phyloP scores from a whole-genome alignment of 2,113 vertebrate genomes.

The Psilopsiagon aymara region DNA sequence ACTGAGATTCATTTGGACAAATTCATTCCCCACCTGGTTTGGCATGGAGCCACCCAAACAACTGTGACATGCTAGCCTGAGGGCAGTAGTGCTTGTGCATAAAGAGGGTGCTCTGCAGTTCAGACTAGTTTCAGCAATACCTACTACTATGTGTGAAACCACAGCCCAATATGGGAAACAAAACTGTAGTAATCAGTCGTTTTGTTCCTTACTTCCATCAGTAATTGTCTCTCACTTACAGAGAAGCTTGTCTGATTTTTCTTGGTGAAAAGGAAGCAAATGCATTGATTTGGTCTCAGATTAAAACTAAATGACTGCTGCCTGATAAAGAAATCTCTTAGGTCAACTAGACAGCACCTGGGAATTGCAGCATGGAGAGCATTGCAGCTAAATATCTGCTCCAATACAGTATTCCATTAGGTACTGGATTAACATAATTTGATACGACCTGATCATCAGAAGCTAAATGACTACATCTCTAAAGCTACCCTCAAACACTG shows the following conservation, averaged over 20 bases:
- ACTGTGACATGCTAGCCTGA: background rate
- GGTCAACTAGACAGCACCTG: background rate
- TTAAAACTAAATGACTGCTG: background rate
- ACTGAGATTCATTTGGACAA: background rate
- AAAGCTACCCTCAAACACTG: background rate
- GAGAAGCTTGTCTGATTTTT: background rate
- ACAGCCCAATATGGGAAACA: background rate
- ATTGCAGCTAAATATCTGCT: constrained; percentile 28
- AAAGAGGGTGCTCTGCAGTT: background rate
- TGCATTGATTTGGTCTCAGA: background rate
- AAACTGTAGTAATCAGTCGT: background rate
- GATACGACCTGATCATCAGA: background rate
- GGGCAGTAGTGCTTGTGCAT: background rate
- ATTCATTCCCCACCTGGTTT: background rate
- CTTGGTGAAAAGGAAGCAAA: constrained; percentile 5
- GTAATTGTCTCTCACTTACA: background rate
- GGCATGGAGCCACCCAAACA: background rate
- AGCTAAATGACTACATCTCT: background rate
- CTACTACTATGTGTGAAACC: background rate
- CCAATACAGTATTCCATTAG: background rate
- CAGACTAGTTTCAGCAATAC: background rate
- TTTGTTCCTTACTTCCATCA: background rate
- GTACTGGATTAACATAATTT: constrained; percentile 5
- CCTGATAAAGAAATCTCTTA: background rate
- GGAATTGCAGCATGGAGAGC: background rate